These are phyloP conservation scores for Epinephelus coioides DNA, from an alignment of 2,797 vertebrate genomes.

Conservation along the genomic window DNA sequence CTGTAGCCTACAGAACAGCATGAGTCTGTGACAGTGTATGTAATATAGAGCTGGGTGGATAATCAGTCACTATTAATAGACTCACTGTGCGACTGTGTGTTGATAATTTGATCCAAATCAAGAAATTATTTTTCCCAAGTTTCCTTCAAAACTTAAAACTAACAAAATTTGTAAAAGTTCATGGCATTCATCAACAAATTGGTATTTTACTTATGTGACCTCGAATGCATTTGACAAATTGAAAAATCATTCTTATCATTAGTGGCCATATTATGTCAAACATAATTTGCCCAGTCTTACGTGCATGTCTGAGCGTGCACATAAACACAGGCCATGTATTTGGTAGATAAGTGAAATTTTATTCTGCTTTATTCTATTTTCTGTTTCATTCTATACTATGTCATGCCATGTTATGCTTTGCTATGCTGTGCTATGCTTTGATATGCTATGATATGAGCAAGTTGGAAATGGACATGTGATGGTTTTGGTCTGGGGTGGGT, in stretches of 20 bases:
- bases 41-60: not conserved
- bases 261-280: not conserved
- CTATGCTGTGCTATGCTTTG: not conserved
- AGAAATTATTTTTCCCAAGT: not conserved
- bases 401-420: not conserved
- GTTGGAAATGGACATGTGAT: not conserved
- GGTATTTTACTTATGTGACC: not conserved
- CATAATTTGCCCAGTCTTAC: not conserved
- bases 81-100: not conserved
- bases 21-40: not conserved
- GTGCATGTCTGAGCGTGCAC: not conserved
- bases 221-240: not conserved
- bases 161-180: not conserved
- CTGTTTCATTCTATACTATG: not conserved
- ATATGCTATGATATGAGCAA: not conserved
- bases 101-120: not conserved
- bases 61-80: too few species aligned
- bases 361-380: accelerated
- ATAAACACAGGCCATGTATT: not conserved
- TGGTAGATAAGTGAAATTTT: not conserved
- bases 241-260: not conserved
- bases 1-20: too few species aligned
- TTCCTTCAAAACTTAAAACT: not conserved
- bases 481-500: conserved; percentile 1
- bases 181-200: not conserved